phyloP scores from a whole-genome alignment of 2,888 invertebrate genomes.

The Lasioglossum zephyrum region DNA sequence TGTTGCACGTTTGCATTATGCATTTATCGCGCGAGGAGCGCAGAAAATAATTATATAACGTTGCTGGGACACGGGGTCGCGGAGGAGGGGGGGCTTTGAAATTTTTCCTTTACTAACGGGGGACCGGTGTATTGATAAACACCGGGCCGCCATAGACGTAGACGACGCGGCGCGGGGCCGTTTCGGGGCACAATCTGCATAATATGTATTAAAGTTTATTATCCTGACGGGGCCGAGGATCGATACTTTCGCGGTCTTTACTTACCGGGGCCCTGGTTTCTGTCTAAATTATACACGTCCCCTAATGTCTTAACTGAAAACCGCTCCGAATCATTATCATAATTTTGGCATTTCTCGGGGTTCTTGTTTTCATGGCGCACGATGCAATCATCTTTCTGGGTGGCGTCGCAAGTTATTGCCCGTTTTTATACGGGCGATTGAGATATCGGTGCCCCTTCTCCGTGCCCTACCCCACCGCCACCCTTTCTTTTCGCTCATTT shows the following conservation, averaged over 20 bases:
- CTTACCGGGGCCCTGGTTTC: conserved; percentile 76
- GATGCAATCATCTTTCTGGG: conserved; percentile 82
- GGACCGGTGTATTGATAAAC: conserved; percentile 58
- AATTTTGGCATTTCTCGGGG: conserved; percentile 82
- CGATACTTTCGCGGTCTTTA: conserved; percentile 75
- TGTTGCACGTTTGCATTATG: conserved; percentile 38
- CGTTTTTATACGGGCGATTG: conserved; percentile 80
- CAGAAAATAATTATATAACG: conserved; percentile 47
- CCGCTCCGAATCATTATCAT: conserved; percentile 82
- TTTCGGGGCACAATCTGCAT: conserved; percentile 72
- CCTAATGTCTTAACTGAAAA: conserved; percentile 84
- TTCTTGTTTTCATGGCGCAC: conserved; percentile 75
- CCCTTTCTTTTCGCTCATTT: not conserved
- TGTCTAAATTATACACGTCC: conserved; percentile 82
- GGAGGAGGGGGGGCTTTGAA: not conserved
- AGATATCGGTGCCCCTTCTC: conserved; percentile 75
- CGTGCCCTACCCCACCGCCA: not conserved
- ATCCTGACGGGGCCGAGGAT: conserved; percentile 71
- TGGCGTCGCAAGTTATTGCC: conserved; percentile 81
- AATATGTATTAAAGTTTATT: conserved; percentile 82
- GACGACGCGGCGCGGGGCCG: conserved; percentile 25
- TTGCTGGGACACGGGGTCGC: not conserved
- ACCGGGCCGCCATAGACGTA: conserved; percentile 56
- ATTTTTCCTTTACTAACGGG: conserved; percentile 48
- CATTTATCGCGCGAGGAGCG: conserved; percentile 28